A percentile compares a stretch with the other conserved stretches of the same genome.
phyloP scores from a whole-genome alignment of 1,140 invertebrate species.

The Aricia agestis region DNA sequence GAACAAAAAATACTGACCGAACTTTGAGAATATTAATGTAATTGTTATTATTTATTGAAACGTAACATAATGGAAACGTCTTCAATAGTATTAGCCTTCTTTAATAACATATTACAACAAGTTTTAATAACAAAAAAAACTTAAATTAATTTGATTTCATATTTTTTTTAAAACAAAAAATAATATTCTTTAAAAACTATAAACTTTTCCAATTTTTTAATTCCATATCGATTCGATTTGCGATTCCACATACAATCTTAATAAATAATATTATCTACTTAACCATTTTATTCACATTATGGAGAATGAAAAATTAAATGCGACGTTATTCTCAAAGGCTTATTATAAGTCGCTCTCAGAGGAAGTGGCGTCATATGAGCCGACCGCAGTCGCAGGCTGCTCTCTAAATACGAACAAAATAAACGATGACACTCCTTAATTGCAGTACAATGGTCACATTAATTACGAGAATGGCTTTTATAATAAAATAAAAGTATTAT shows the following conservation, averaged over 20 bases:
- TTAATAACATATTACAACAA: too few relatives aligned
- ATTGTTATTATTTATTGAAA: background rate
- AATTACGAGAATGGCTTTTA: background rate
- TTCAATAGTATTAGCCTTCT: too few relatives aligned
- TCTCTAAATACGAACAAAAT: constrained; percentile 1
- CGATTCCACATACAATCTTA: too few relatives aligned
- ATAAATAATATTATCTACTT: background rate
- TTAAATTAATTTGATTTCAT: too few relatives aligned
- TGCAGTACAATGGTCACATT: background rate
- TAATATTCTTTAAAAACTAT: too few relatives aligned
- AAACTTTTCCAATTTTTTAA: too few relatives aligned
- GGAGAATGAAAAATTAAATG: background rate
- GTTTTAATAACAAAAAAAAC: too few relatives aligned
- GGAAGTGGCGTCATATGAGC: background rate
- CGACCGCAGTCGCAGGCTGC: background rate
- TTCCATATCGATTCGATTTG: too few relatives aligned
- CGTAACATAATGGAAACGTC: too few relatives aligned
- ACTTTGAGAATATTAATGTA: background rate
- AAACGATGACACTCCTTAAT: background rate
- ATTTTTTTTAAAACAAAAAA: too few relatives aligned
- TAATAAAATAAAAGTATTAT: constrained; percentile 2
- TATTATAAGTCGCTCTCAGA: background rate
- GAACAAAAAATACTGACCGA: background rate
- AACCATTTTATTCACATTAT: background rate
- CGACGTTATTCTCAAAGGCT: background rate